Base-by-base conservation (phyloP, 2,113 vertebrate species). In the Gulo gulo region DNA sequence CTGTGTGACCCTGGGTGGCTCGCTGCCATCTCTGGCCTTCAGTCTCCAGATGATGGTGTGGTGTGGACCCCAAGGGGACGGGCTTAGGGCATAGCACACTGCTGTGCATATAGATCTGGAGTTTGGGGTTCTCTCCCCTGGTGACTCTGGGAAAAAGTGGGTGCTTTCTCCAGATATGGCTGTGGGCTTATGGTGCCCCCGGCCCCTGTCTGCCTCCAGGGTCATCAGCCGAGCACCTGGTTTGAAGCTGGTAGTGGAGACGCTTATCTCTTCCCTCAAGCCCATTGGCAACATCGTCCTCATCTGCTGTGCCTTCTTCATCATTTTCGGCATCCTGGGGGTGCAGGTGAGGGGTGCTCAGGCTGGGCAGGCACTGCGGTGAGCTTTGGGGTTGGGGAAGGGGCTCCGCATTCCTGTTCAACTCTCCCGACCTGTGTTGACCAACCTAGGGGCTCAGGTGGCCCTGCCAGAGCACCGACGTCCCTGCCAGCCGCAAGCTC, bases 291-390 rank as follows among this genome's bases (percentile, higher is more conserved):
- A 99, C 97, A 99, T 99, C 0, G 99, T 99, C 20, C 99, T 99
- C 94, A 99, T 99, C 98, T 99, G 99, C 98, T 99, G 99, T 1
- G 99, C 99, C 97, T 99, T 99, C 99, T 99, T 99, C 98, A 99
- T 99, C 96, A 99, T 99, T 98, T 99, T 99, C 4, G 99, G 99
- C 91, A 99, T 99, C 97, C 98, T 99, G 36, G 99, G 99, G 3
- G 99, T 99, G 78, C 99, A 99, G 99, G 99, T 99, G 88, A 98
- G 83, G 63, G 91, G 80, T 1, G 2, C 5, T 69, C 9, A 23
- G 69, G 71, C 45, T 24, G 42, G 42, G 71, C 55, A 14, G 65
- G 84, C 80, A 4, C 5, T 29, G 67, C 42, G 50, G 55, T 9
- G 23, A 29, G 23, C n/a, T 65, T 45, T 7, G 21, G 7, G 34